phyloP scores from a whole-genome alignment of 2,113 vertebrate species.

The Saguinus midas region DNA sequence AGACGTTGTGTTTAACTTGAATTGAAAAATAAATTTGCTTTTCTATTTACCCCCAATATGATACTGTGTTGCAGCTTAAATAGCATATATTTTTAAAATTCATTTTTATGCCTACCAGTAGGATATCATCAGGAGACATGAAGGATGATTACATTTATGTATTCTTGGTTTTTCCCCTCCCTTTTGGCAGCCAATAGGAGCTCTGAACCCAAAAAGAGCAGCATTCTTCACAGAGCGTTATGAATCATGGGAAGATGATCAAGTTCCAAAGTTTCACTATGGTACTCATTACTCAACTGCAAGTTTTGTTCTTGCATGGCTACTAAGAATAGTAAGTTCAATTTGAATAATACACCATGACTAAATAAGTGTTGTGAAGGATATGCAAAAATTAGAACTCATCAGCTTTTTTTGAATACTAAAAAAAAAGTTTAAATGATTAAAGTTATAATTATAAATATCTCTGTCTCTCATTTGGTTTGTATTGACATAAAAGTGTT shows the following conservation, averaged over 20 bases:
- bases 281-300: constrained; percentile 99
- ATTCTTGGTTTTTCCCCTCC: constrained; percentile 36
- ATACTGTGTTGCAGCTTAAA: neutral
- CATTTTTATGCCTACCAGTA: neutral
- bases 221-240: constrained; percentile 95
- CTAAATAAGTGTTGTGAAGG: neutral
- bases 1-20: neutral
- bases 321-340: constrained; percentile 95
- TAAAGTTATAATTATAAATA: neutral
- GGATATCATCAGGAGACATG: constrained; percentile 12
- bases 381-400: constrained; percentile 16
- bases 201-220: constrained; percentile 97
- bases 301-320: constrained; percentile 95
- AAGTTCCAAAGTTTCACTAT: constrained; percentile 98
- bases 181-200: constrained; percentile 91
- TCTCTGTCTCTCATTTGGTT: neutral
- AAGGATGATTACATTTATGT: neutral
- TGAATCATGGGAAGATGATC: constrained; percentile 97
- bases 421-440: constrained; percentile 10
- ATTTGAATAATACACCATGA: constrained; percentile 22
- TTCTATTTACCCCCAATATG: neutral
- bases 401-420: neutral
- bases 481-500: constrained; percentile 42
- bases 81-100: constrained; percentile 3
- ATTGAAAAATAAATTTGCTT: constrained; percentile 12